These are phyloP conservation scores for Struthio camelus DNA, from an alignment of 2,113 vertebrate genomes.

Conservation along the genomic window DNA sequence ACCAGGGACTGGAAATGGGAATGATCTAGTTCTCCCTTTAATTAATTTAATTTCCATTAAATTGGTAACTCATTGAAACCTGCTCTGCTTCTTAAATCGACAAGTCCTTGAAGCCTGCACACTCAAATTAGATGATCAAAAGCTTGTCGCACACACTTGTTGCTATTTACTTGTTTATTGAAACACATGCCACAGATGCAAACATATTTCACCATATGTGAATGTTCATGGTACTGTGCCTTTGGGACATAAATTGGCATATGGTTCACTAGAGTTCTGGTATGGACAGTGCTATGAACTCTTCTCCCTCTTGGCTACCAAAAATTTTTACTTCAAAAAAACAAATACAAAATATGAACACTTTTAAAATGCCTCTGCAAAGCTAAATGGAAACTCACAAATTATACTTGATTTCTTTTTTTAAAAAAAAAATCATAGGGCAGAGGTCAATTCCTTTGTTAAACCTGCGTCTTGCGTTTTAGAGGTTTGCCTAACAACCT, in stretches of 20 bases:
- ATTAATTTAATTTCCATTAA: not conserved
- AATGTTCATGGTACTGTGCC: fast-evolving
- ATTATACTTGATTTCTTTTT: not conserved
- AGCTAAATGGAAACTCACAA: not conserved
- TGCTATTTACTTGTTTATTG: not conserved
- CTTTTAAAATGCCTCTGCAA: not conserved
- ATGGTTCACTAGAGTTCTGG: not conserved
- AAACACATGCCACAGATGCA: not conserved
- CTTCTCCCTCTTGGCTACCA: not conserved
- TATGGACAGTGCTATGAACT: not conserved
- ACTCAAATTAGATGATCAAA: not conserved
- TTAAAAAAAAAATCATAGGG: not conserved
- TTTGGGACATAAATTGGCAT: not conserved
- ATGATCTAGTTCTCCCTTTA: not conserved
- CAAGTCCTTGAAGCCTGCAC: not conserved
- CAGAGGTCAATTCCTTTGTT: not conserved
- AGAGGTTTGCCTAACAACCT: not conserved
- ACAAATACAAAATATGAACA: not conserved
- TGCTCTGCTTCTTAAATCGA: not conserved
- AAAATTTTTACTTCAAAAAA: not conserved
- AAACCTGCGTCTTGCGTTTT: not conserved
- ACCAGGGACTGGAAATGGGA: not conserved
- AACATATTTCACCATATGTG: fast-evolving
- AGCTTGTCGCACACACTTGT: not conserved
- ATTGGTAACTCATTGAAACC: not conserved